Base-by-base conservation (phyloP, 2,113 vertebrate species). In the Odocoileus virginianus region DNA sequence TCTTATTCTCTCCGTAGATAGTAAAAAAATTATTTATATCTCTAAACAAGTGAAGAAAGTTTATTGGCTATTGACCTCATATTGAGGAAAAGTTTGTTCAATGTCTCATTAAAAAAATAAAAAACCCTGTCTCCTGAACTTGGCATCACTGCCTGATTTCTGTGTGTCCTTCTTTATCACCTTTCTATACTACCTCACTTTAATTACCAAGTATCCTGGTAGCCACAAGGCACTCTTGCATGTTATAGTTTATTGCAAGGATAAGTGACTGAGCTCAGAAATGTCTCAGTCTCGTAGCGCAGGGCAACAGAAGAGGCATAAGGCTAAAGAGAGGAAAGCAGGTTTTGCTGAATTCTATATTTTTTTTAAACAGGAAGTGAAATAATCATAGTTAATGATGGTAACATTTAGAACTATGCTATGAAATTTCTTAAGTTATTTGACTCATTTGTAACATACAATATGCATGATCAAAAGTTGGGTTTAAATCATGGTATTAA, bases 391-490 rank as follows among this genome's bases (percentile, higher is more conserved):
- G 21, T 43, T 93, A 71, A 55, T 61, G 78, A 0, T 87, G 19
- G 21, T 82, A 92, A 60, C 45, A 57, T 84, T 92, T 30, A 87
- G 9, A 94, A 92, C 36, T 87, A 19, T 45, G 28, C 23, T 95
- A 90, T 90, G 54, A 57, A 78, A 76, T 82, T 23, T 30, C 79
- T 93, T 97, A 93, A 97, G 52, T 95, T 93, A 97, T 96, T 96
- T 79, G 12, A 84, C 50, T 78, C 14, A 28, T 67, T 93, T 95
- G 27, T 96, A 88, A 78, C 17, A 61, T 43, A 36, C n/a, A 54
- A 43, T 88, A 78, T 85, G 19, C 94, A 93, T 91, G 30, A 78
- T 81, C 47, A 88, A 91, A 88, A 91, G 8, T 1, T 91, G 67
- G 14, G 2, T 90, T 40, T 94, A 93, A 98, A 47, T 45, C 17